Evolutionary conservation across 23 tunicate genomes (phyloP).

Genomic region (Ciona savignyi): DNA sequence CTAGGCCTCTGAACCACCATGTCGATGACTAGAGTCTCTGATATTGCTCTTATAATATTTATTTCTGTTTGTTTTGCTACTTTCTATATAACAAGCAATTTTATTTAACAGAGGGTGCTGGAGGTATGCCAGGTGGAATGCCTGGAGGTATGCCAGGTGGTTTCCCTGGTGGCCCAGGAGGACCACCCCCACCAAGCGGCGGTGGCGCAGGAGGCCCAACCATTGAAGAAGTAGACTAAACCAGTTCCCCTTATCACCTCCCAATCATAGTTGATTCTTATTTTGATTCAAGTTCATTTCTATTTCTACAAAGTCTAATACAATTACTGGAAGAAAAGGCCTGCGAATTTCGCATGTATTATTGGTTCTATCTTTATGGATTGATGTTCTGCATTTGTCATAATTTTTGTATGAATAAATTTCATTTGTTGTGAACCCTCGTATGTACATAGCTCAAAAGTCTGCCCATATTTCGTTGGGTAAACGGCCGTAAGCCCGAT

Average conservation of each 20-base stretch:
- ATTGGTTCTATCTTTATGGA: too few relatives aligned
- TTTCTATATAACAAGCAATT: background rate
- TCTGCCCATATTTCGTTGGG: too few relatives aligned
- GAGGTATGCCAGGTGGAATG: constrained; percentile 20
- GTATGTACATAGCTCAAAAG: too few relatives aligned
- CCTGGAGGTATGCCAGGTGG: constrained; percentile 62
- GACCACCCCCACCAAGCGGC: constrained; percentile 33
- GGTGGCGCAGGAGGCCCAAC: constrained; percentile 83
- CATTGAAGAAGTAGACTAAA: constrained; percentile 91
- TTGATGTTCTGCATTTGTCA: too few relatives aligned
- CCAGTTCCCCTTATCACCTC: background rate
- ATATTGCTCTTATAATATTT: constrained; percentile 1
- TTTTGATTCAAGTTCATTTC: background rate
- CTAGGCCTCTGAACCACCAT: constrained; percentile 24
- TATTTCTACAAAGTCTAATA: too few relatives aligned
- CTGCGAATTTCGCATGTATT: background rate
- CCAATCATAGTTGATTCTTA: background rate
- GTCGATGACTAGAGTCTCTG: constrained; percentile 25
- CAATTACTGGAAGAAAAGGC: too few relatives aligned
- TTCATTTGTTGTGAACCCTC: too few relatives aligned
- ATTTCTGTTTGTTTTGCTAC: background rate
- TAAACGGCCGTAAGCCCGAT: too few relatives aligned
- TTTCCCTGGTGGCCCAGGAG: constrained; percentile 13
- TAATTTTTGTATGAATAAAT: too few relatives aligned
- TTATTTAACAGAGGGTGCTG: constrained; percentile 2